A percentile compares a stretch with the other conserved stretches of the same genome.
phyloP scores from a whole-genome alignment of 2,888 invertebrate species.

The Phaonia tiefii region DNA sequence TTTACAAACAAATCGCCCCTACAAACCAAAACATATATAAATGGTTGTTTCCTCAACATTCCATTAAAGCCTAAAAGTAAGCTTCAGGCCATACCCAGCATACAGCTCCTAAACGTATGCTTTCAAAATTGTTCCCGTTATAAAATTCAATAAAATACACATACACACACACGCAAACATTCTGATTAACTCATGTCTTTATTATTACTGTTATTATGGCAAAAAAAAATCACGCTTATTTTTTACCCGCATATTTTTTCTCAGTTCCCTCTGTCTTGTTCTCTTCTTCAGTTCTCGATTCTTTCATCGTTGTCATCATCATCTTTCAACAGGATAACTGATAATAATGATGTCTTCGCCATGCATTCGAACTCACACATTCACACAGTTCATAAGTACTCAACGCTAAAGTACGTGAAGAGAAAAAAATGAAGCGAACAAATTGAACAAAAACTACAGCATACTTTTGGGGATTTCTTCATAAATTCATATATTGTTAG shows the following conservation, averaged over 20 bases:
- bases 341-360: background rate
- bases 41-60: no score
- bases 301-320: constrained; percentile 5
- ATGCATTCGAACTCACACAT: background rate
- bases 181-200: background rate
- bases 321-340: constrained; percentile 21
- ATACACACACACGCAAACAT: background rate
- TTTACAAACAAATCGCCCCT: no score
- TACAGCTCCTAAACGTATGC: background rate
- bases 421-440: background rate
- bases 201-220: background rate
- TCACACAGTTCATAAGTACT: background rate
- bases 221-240: background rate
- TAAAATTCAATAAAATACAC: background rate
- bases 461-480: constrained; percentile 58
- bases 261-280: no score
- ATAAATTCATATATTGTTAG: constrained; percentile 35
- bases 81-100: background rate
- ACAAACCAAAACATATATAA: no score
- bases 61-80: background rate
- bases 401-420: background rate
- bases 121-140: no score
- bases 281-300: background rate
- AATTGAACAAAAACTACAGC: constrained; percentile 46
- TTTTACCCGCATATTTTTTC: background rate